Conservation (phyloP, 2,888 invertebrate genomes). For the Stramonita haemastoma region DNA sequence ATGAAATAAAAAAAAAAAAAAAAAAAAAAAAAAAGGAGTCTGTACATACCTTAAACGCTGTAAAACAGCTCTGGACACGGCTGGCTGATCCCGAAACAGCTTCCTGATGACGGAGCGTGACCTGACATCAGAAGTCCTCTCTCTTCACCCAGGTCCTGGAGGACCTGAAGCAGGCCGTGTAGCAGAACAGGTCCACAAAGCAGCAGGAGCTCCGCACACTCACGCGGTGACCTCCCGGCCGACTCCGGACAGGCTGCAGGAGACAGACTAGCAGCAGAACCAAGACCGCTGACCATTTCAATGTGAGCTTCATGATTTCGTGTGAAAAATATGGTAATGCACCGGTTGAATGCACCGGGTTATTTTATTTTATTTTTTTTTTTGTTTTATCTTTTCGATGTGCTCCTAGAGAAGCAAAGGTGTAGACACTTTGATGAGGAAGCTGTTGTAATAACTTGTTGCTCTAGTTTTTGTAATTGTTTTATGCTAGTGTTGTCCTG, state of each 20-base stretch:
- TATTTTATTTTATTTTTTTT: background rate
- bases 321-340: background rate
- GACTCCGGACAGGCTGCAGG: background rate
- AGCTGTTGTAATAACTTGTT: background rate
- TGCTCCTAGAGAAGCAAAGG: background rate
- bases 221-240: background rate
- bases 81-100: background rate
- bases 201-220: conserved; percentile 5
- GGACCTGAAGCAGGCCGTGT: conserved; percentile 21
- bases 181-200: conserved; percentile 32
- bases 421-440: no score
- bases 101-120: background rate
- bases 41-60: background rate
- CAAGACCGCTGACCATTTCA: background rate
- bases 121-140: background rate
- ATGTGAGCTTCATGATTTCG: background rate
- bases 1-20: background rate
- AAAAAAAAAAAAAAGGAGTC: background rate
- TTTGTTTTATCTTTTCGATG: background rate
- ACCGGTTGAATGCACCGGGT: background rate
- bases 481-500: background rate
- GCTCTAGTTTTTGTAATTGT: background rate
- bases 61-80: background rate
- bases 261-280: background rate
- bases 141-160: background rate